These are phyloP conservation scores for Spheniscus humboldti DNA, from an alignment of 2,797 vertebrate species.

Conservation along the genomic window DNA sequence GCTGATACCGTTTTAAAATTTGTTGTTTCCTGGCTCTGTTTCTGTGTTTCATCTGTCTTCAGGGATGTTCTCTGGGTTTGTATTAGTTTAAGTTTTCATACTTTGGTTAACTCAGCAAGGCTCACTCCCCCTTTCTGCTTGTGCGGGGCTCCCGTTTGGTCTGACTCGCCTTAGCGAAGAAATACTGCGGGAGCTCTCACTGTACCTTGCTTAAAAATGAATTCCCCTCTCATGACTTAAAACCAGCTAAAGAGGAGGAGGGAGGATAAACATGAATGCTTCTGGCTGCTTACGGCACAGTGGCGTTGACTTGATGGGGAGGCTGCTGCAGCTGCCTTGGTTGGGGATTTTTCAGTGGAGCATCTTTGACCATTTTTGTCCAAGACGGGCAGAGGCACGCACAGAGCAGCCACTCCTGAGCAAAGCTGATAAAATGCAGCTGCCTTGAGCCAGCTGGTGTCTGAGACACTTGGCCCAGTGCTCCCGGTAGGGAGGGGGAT, in stretches of 20 bases:
- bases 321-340: not conserved
- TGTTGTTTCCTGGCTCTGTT: not conserved
- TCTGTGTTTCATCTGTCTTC: not conserved
- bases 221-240: not conserved
- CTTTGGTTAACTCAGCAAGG: fast-evolving
- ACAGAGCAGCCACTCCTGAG: not conserved
- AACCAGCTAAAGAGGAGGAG: not conserved
- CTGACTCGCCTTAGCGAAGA: not conserved
- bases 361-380: not conserved
- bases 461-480: fast-evolving
- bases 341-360: not conserved
- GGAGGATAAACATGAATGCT: fast-evolving
- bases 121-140: not conserved
- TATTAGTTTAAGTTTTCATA: not conserved
- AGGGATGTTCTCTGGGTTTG: not conserved
- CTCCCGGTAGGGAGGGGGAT: not conserved
- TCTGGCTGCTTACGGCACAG: not conserved
- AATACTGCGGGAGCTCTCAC: fast-evolving
- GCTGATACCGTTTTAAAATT: not conserved
- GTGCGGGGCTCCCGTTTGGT: fast-evolving
- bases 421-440: not conserved
- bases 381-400: not conserved
- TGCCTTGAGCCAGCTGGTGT: conserved; percentile 9
- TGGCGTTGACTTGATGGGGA: fast-evolving
- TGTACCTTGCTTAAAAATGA: not conserved